Conservation (phyloP, 1,140 invertebrate genomes). For the Leptinotarsa undecemlineata region DNA sequence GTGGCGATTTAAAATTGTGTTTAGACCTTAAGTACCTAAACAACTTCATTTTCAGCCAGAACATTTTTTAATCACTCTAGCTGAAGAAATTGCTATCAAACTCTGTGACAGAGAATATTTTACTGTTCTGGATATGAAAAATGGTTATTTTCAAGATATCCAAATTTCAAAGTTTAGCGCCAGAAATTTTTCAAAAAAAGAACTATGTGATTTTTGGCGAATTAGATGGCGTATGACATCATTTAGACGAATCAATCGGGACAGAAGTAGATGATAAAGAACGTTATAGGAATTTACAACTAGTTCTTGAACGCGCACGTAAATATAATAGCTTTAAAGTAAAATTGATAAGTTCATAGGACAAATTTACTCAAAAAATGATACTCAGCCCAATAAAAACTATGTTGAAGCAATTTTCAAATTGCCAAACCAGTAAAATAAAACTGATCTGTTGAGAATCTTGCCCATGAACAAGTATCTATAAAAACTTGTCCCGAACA, state of each 20-base stretch:
- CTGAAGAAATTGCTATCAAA: too few relatives aligned
- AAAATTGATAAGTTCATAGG: background rate
- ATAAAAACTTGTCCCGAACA: conserved; percentile 25
- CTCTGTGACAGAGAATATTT: too few relatives aligned
- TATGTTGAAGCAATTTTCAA: background rate
- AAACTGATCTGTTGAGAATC: conserved; percentile 16
- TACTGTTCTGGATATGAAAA: too few relatives aligned
- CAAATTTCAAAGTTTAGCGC: too few relatives aligned
- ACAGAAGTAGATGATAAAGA: background rate
- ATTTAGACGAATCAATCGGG: background rate
- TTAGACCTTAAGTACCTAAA: conserved; percentile 40
- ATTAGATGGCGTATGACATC: background rate
- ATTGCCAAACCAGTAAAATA: conserved; percentile 2
- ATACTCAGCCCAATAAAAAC: background rate
- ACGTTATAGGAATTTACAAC: background rate
- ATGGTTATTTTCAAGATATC: too few relatives aligned
- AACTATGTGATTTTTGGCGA: background rate
- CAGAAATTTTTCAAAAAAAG: background rate
- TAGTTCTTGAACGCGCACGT: background rate
- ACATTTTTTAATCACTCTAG: too few relatives aligned
- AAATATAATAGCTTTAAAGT: background rate
- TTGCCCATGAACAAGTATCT: conserved; percentile 19
- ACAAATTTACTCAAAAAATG: background rate
- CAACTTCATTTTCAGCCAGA: conserved; percentile 23
- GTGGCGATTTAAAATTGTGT: background rate